Conservation (phyloP, 2,797 vertebrate species). For the Pangasius mekongensis region DNA sequence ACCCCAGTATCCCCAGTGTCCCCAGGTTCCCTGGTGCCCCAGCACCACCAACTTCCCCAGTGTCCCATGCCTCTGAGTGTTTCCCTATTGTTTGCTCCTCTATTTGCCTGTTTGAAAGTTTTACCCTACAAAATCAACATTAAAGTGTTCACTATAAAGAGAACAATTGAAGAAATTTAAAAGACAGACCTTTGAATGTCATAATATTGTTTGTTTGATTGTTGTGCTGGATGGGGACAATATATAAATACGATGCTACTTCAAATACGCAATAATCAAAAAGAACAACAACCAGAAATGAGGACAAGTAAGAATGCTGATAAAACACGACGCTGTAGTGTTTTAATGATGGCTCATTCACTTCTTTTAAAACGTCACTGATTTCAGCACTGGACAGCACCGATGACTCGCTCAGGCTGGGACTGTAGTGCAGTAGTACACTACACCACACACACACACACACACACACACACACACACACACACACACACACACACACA, state of each 20-base stretch:
- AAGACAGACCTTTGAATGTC: neutral
- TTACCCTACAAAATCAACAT: neutral
- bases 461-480: neutral
- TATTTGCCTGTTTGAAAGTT: neutral
- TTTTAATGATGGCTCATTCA: neutral
- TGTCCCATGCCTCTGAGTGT: neutral
- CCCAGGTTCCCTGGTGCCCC: neutral
- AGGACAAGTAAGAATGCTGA: neutral
- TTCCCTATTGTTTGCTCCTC: neutral
- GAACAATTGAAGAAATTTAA: neutral
- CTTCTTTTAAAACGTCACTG: neutral
- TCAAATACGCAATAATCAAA: neutral
- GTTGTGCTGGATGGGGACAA: too few relatives aligned
- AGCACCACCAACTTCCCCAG: neutral
- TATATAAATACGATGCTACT: neutral
- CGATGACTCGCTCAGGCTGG: neutral
- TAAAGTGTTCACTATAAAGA: neutral
- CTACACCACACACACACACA: neutral
- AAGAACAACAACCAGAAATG: neutral
- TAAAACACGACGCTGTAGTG: neutral
- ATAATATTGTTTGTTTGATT: neutral
- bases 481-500: constrained; percentile 25
- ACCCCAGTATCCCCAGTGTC: neutral
- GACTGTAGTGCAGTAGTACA: neutral
- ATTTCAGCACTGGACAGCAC: constrained; percentile 47